These are phyloP conservation scores for Drosophila prolongata DNA, from an alignment of 2,888 invertebrate species.

Conservation along the genomic window DNA sequence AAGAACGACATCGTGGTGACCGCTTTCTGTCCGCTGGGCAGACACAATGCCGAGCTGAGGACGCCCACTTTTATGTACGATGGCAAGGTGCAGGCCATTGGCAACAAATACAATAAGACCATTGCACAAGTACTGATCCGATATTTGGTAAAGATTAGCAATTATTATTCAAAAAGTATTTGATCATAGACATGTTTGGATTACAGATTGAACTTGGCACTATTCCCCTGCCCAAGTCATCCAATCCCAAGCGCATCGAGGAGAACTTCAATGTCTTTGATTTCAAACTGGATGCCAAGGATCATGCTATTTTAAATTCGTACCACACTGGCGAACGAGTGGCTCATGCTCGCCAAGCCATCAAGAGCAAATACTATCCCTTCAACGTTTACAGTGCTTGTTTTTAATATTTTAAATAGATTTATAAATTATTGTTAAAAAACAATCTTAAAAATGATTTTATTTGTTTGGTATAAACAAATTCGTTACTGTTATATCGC, in stretches of 20 bases:
- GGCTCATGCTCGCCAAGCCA: conserved; percentile 77
- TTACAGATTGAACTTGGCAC: conserved; percentile 85
- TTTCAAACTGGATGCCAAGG: conserved; percentile 86
- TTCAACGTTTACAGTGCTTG: conserved; percentile 56
- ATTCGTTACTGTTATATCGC: too few species aligned
- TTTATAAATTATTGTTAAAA: background rate
- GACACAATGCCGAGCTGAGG: conserved; percentile 90
- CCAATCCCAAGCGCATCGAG: conserved; percentile 85
- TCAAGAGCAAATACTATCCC: conserved; percentile 80
- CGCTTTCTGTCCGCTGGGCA: conserved; percentile 92
- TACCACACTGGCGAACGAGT: conserved; percentile 84
- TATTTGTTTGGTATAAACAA: too few species aligned
- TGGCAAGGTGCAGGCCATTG: conserved; percentile 86
- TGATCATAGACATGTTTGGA: background rate
- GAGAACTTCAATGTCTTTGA: conserved; percentile 87
- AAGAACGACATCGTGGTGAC: conserved; percentile 88
- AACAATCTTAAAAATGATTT: too few species aligned
- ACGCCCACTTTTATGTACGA: conserved; percentile 86
- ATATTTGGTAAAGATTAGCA: conserved; percentile 76
- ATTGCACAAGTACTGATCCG: conserved; percentile 89
- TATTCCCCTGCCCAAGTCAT: conserved; percentile 87
- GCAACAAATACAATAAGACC: conserved; percentile 88
- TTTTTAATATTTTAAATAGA: background rate
- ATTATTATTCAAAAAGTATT: background rate
- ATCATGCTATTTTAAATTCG: conserved; percentile 85